Percentiles rank a stretch among this genome's conserved stretches.
Evolutionary conservation across 2,113 vertebrate genomes (phyloP).

Genomic region (Heteronetta atricapilla): DNA sequence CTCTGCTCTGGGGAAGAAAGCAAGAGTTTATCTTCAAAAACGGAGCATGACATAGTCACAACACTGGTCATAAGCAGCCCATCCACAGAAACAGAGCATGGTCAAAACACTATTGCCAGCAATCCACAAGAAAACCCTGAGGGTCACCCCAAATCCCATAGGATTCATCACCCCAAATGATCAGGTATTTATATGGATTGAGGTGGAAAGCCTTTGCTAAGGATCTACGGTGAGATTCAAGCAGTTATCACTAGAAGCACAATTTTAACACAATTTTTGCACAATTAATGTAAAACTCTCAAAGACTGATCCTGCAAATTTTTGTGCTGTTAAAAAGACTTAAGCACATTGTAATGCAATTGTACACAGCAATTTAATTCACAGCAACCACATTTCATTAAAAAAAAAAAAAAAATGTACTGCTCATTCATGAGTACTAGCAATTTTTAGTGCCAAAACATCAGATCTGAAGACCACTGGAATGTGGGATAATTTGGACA

Average conservation of each 20-base stretch:
- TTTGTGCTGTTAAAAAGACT: neutral
- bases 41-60: neutral
- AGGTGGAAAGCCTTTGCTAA: neutral
- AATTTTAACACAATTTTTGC: neutral
- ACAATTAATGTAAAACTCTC: neutral
- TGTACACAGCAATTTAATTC: neutral
- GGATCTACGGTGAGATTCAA: fast-evolving
- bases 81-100: neutral
- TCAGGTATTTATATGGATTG: neutral
- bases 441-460: neutral
- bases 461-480: neutral
- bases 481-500: neutral
- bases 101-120: neutral
- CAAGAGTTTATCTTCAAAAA: neutral
- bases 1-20: conserved; percentile 82
- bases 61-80: fast-evolving
- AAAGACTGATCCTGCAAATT: neutral
- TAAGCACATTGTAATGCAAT: neutral
- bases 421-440: neutral
- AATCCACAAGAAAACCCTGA: neutral
- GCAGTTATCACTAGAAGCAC: neutral
- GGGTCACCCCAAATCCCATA: neutral
- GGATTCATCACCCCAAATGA: neutral
- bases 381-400: neutral
- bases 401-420: neutral